Conservation (phyloP, 2,888 invertebrate species). For the Lochmaea capreae region DNA sequence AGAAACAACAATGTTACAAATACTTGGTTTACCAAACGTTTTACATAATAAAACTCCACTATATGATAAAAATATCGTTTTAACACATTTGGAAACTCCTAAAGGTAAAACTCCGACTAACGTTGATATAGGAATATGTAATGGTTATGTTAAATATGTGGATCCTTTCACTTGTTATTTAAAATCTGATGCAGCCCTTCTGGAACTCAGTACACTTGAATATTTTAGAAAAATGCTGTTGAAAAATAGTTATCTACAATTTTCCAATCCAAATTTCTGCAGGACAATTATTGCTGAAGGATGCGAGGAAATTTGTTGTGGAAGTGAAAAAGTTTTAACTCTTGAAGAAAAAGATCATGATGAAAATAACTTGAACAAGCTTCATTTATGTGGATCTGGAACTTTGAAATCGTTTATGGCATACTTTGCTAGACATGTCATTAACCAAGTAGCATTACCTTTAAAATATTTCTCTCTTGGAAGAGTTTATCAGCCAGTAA, state of each 20-base stretch:
- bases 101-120: slow-evolving; percentile 65
- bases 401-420: slow-evolving; percentile 81
- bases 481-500: slow-evolving; percentile 72
- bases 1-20: slow-evolving; percentile 74
- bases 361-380: slow-evolving; percentile 68
- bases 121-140: slow-evolving; percentile 68
- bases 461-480: slow-evolving; percentile 78
- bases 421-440: slow-evolving; percentile 75
- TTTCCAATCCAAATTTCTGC: slow-evolving; percentile 83
- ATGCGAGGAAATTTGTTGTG: slow-evolving; percentile 71
- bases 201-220: slow-evolving; percentile 74
- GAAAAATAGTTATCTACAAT: slow-evolving; percentile 70
- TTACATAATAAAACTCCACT: slow-evolving; percentile 75
- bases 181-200: slow-evolving; percentile 76
- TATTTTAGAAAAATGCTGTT: slow-evolving; percentile 67
- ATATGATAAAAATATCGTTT: slow-evolving; percentile 57
- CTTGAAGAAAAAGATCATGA: slow-evolving; percentile 70
- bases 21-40: slow-evolving; percentile 77
- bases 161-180: slow-evolving; percentile 73
- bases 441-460: slow-evolving; percentile 74
- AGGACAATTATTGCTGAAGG: slow-evolving; percentile 82
- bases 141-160: slow-evolving; percentile 70
- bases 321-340: slow-evolving; percentile 71
- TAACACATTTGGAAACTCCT: slow-evolving; percentile 57
- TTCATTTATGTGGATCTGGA: slow-evolving; percentile 82